A percentile compares a stretch with the other conserved stretches of the same genome.
Conservation (phyloP, 2,888 invertebrate genomes). For the Drosophila algonquin region DNA sequence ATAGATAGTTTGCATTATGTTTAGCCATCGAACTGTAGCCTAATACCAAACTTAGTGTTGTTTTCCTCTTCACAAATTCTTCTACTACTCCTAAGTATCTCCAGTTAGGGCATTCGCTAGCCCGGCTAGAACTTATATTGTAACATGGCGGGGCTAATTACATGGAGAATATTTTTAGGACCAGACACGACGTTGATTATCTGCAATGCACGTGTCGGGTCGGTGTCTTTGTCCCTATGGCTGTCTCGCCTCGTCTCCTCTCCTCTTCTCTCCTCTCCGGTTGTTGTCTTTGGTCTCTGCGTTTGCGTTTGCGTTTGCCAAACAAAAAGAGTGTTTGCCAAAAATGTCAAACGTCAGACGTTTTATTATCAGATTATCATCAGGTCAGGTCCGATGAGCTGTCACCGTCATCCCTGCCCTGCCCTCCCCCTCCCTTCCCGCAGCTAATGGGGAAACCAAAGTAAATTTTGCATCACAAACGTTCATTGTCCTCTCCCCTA, state of each 20-base stretch:
- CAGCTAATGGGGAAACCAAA: conserved; percentile 24
- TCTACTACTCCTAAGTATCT: neutral
- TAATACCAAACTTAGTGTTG: too few species aligned
- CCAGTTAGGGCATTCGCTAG: conserved; percentile 11
- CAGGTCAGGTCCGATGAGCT: conserved; percentile 36
- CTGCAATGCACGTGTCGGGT: conserved; percentile 72
- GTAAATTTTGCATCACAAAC: conserved; percentile 21
- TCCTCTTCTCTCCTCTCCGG: neutral
- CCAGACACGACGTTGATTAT: conserved; percentile 77
- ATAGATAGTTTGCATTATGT: too few species aligned
- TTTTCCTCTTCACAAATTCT: neutral
- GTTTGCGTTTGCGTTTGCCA: conserved; percentile 30
- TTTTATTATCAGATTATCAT: conserved; percentile 58
- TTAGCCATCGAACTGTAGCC: neutral
- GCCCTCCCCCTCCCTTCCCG: neutral
- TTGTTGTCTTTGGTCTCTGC: conserved; percentile 9
- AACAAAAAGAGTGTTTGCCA: conserved; percentile 52
- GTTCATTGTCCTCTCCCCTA: conserved; percentile 35
- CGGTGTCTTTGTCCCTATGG: conserved; percentile 23
- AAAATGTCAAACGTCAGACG: conserved; percentile 59
- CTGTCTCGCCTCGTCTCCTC: conserved; percentile 6
- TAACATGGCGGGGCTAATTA: conserved; percentile 74
- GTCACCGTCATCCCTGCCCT: conserved; percentile 15
- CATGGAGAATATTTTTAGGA: conserved; percentile 79
- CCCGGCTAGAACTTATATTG: conserved; percentile 13